Evolutionary conservation across 2,888 invertebrate species (phyloP).

Genomic region (Laothoe populi): DNA sequence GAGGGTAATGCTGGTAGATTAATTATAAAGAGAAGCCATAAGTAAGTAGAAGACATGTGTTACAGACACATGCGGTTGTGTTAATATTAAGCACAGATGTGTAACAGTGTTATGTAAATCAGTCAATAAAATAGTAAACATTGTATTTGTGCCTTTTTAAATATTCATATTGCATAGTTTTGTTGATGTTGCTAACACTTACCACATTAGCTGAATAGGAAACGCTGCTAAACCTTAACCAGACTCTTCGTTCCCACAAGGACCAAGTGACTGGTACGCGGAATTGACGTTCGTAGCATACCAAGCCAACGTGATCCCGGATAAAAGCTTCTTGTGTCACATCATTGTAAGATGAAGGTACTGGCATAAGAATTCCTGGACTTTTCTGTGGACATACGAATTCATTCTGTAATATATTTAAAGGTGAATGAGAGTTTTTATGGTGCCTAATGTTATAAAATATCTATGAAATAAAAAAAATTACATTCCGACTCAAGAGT

Average conservation of each 20-base stretch:
- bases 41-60: too few species aligned
- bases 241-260: conserved; percentile 86
- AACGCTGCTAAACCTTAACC: conserved; percentile 96
- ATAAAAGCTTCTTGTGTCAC: conserved; percentile 92
- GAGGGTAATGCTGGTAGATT: too few species aligned
- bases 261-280: conserved; percentile 92
- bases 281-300: conserved; percentile 97
- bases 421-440: too few species aligned
- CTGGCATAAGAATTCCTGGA: conserved; percentile 94
- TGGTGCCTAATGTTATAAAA: background rate
- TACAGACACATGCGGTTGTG: too few species aligned
- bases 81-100: too few species aligned
- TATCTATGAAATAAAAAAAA: background rate
- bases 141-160: too few species aligned
- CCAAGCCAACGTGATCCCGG: conserved; percentile 97
- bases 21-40: too few species aligned
- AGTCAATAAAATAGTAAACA: too few species aligned
- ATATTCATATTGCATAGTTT: too few species aligned
- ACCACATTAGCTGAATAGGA: conserved; percentile 96
- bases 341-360: conserved; percentile 98
- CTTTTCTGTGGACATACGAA: conserved; percentile 75
- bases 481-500: too few species aligned
- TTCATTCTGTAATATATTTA: background rate
- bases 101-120: too few species aligned
- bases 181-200: too few species aligned